phyloP scores from a whole-genome alignment of 2,888 invertebrate species.

The Bruchidius siliquastri region DNA sequence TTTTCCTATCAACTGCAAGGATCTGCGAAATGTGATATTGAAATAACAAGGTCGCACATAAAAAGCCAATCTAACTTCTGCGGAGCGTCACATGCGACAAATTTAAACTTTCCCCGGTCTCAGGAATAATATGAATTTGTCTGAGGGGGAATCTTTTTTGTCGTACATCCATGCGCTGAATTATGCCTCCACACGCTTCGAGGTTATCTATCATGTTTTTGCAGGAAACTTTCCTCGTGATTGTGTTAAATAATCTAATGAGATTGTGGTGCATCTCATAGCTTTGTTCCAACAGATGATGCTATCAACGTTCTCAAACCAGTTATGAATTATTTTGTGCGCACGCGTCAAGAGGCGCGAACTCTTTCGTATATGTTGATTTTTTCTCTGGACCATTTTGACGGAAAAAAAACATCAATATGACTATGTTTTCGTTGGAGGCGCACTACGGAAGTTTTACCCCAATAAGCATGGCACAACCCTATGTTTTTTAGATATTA shows the following conservation, averaged over 20 bases:
- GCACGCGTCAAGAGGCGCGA: too few species aligned
- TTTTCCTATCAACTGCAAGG: conserved; percentile 23
- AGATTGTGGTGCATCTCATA: background rate
- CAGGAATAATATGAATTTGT: conserved; percentile 31
- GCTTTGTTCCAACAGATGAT: too few species aligned
- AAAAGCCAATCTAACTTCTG: conserved; percentile 40
- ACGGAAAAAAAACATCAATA: too few species aligned
- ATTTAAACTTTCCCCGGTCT: conserved; percentile 33
- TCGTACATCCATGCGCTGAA: conserved; percentile 5
- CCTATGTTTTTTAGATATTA: too few species aligned
- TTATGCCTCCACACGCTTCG: background rate
- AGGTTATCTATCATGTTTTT: background rate
- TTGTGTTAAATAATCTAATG: background rate
- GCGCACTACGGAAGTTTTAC: too few species aligned
- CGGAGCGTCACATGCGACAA: conserved; percentile 38
- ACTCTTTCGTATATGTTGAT: too few species aligned
- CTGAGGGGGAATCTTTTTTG: conserved; percentile 23
- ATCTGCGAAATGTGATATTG: conserved; percentile 38
- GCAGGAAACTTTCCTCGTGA: background rate
- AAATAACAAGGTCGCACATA: conserved; percentile 37
- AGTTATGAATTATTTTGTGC: too few species aligned
- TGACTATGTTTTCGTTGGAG: too few species aligned
- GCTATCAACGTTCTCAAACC: too few species aligned
- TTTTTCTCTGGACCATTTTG: too few species aligned
- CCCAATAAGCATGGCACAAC: too few species aligned